Evolutionary conservation across 2,113 vertebrate genomes (phyloP).

Genomic region (Aldabrachelys gigantea): DNA sequence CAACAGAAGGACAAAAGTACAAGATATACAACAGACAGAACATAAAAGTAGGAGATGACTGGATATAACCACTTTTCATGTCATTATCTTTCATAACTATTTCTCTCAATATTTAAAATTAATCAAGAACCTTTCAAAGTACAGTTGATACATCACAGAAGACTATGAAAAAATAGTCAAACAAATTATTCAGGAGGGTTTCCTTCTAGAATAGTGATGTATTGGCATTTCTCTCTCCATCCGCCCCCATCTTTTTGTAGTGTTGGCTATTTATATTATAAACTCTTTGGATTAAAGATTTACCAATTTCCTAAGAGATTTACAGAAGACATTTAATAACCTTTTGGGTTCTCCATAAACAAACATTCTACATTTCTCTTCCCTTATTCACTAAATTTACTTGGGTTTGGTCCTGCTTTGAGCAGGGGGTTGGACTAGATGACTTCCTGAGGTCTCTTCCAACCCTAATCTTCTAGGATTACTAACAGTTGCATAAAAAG

Average conservation of each 20-base stretch:
- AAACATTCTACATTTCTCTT: not conserved
- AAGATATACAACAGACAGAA: too few species aligned
- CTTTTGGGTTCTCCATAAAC: not conserved
- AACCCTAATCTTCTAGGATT: too few species aligned
- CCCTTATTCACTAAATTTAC: not conserved
- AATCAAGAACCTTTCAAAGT: not conserved
- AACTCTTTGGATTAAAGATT: not conserved
- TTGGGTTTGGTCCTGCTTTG: too few species aligned
- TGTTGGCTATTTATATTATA: not conserved
- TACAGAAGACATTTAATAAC: not conserved
- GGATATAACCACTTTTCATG: not conserved
- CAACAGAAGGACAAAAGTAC: too few species aligned
- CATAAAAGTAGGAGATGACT: too few species aligned
- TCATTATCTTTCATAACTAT: not conserved
- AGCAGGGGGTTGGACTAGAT: too few species aligned
- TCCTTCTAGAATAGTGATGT: not conserved
- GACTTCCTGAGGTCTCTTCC: too few species aligned
- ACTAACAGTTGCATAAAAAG: not conserved
- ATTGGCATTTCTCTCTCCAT: not conserved
- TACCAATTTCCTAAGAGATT: not conserved
- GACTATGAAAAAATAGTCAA: not conserved
- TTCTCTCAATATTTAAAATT: not conserved
- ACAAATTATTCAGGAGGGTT: not conserved
- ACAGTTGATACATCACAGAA: not conserved
- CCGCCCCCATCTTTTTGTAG: not conserved